A percentile compares a stretch with the other conserved stretches of the same genome.
phyloP scores from a whole-genome alignment of 2,113 vertebrate species.

The Apteryx owenii region DNA sequence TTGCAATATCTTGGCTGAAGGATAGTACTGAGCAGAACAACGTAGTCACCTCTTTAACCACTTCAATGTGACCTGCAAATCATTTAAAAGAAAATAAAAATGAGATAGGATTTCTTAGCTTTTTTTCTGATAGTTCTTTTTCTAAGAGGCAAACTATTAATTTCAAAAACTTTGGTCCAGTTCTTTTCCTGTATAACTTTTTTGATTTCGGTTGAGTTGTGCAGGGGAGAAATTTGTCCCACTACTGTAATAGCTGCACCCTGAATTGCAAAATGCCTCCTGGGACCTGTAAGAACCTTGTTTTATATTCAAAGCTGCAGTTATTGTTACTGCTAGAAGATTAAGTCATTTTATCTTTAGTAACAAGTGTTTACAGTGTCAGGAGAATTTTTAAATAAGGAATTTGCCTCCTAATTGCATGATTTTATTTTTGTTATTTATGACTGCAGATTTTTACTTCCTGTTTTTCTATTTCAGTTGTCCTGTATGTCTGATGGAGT shows the following conservation, averaged over 20 bases:
- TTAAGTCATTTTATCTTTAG: conserved; percentile 38
- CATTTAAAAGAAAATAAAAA: not conserved
- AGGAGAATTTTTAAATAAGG: conserved; percentile 23
- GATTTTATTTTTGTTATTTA: conserved; percentile 39
- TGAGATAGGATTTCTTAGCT: not conserved
- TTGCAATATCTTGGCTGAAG: not conserved
- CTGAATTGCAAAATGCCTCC: conserved; percentile 35
- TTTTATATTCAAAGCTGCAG: conserved; percentile 27
- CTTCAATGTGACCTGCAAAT: not conserved
- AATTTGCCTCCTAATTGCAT: conserved; percentile 22
- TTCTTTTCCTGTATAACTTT: not conserved
- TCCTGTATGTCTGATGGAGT: conserved; percentile 4
- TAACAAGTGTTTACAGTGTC: conserved; percentile 24
- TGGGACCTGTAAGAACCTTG: not conserved
- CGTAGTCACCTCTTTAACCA: not conserved
- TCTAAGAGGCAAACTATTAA: not conserved
- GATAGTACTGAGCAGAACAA: not conserved
- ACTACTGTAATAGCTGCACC: not conserved
- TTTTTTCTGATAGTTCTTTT: not conserved
- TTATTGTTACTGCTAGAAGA: not conserved
- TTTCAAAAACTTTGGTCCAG: not conserved
- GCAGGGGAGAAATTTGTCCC: not conserved
- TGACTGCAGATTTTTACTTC: conserved; percentile 42
- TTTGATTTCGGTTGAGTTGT: not conserved
- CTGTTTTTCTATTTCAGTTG: conserved; percentile 36